Evolutionary conservation across 2,113 vertebrate genomes (phyloP), one percentile per base, ranked within the genome.

Genomic region (Columba livia): DNA sequence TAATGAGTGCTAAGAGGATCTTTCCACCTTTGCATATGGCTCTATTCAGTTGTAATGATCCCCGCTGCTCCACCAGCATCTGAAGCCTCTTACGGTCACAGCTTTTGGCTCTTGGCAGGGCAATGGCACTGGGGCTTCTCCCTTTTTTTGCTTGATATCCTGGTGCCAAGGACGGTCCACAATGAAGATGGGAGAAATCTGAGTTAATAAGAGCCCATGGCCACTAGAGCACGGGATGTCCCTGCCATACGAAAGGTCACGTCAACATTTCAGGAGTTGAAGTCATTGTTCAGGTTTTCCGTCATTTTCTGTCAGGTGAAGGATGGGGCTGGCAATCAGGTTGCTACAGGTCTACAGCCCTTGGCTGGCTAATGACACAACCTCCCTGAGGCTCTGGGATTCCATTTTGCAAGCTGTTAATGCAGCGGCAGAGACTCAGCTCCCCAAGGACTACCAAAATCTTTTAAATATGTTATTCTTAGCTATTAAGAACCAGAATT

Each of bases 1-100:
- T 97, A 97, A 96, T 96, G 96, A 96, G 72, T 8, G 51, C 79
- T 95, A 96, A 96, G 97, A 93, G 95, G 95, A 95, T 97, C 88
- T 96, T 94, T 78, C 88, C 91, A 94, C 94, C 90, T 93, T 75
- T 94, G 57, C 94, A 57, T 48, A 86, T 14, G 67, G 72, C 60
- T 96, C 85, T 84, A 29, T 71, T 86, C 75, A 79, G 29, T 36
- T 88, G 82, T 44, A 96, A 69, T 44, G 90, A 95, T 88, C 85
- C 83, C 69, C 81, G 40, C 85, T 88, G 92, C 85, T 91, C 75
- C 4, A 0, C 32, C 69, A 93, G 60, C 82, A 57, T 44, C 79
- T 8, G 12, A 74, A 88, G 57, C 69, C 61, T 81, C 85, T 83
- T 40, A 7, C 0, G 71, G 94, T 93, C 88, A 78, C 1, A 34